Evolutionary conservation across 2,113 vertebrate genomes (phyloP).

Genomic region (Blennius ocellaris): DNA sequence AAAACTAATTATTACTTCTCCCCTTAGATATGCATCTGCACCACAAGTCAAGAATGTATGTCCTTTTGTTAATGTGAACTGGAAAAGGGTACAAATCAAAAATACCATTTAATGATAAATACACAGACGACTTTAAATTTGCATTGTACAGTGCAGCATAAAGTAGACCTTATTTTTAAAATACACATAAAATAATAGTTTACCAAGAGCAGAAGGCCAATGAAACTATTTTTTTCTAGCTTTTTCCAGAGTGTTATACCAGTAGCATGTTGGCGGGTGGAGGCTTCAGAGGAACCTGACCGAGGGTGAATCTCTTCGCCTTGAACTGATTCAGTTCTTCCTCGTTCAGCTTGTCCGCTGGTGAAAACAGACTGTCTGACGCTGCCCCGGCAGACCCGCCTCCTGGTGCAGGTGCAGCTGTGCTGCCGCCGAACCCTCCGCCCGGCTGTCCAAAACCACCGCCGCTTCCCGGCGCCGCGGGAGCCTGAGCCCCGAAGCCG

Average conservation of each 20-base stretch:
- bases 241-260: slow-evolving; percentile 39
- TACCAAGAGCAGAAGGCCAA: background rate
- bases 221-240: background rate
- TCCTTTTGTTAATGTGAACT: no score
- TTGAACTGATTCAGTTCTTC: slow-evolving; percentile 91
- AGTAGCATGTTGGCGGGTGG: slow-evolving; percentile 86
- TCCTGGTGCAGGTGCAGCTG: slow-evolving; percentile 8
- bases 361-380: slow-evolving; percentile 83
- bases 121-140: slow-evolving; percentile 8
- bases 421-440: slow-evolving; percentile 38
- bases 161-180: background rate
- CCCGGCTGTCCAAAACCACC: slow-evolving; percentile 47
- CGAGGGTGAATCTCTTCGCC: slow-evolving; percentile 85
- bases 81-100: no score
- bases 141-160: background rate
- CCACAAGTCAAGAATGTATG: no score
- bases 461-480: slow-evolving; percentile 26
- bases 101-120: no score
- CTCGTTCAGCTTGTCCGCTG: slow-evolving; percentile 82
- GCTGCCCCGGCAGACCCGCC: slow-evolving; percentile 2
- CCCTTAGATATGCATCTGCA: no score
- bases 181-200: background rate
- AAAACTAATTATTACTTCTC: no score
- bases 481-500: slow-evolving; percentile 27
- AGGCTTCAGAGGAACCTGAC: slow-evolving; percentile 88